phyloP scores from a whole-genome alignment of 2,113 vertebrate genomes.

The Ammodytes marinus region DNA sequence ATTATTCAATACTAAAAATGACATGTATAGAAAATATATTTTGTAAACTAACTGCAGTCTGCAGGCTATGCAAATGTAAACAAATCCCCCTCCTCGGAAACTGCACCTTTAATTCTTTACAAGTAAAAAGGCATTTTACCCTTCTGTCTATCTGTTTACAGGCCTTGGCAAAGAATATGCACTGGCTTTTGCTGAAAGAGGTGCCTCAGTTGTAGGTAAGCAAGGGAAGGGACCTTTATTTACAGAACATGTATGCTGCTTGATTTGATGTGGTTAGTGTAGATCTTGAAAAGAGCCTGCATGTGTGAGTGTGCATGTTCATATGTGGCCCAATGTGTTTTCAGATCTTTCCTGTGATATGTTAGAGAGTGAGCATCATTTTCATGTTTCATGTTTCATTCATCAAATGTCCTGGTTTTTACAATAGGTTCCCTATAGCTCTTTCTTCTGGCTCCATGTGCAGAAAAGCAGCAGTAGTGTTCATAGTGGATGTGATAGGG shows the following conservation, averaged over 20 bases:
- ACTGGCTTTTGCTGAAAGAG: conserved; percentile 95
- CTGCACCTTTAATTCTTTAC: background rate
- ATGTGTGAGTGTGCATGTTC: background rate
- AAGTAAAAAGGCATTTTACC: background rate
- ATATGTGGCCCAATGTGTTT: background rate
- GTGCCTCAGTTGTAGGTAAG: conserved; percentile 95
- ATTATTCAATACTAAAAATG: too few species aligned
- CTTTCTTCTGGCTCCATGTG: background rate
- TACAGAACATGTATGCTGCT: background rate
- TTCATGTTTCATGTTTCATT: conserved; percentile 3
- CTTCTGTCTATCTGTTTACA: conserved; percentile 70
- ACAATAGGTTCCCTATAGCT: background rate
- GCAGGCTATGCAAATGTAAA: too few species aligned
- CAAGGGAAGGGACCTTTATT: conserved; percentile 37
- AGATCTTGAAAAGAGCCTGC: background rate
- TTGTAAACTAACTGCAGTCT: too few species aligned
- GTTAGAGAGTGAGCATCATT: background rate
- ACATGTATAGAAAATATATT: too few species aligned
- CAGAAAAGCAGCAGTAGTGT: background rate
- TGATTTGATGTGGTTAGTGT: background rate
- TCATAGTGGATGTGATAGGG: background rate
- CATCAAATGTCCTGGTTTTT: background rate
- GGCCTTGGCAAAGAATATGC: conserved; percentile 95
- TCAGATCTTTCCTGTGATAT: background rate
- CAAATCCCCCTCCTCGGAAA: too few species aligned